Percentiles rank a stretch among this genome's conserved stretches.
Conservation (phyloP, 92 coral and sea anemone species). For the Actinernus sp. region DNA sequence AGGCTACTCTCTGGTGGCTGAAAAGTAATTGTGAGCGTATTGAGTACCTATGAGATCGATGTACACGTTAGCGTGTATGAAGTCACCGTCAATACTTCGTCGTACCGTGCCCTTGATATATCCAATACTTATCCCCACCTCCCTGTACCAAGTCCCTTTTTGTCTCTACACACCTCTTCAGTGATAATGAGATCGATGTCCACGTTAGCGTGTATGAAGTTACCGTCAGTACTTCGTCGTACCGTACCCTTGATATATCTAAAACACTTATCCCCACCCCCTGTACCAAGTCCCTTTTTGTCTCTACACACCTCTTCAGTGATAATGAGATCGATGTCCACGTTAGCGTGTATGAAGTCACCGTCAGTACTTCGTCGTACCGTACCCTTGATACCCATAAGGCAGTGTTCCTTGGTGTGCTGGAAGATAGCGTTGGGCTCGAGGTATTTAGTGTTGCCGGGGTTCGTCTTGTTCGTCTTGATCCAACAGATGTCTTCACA, state of each 20-base stretch:
- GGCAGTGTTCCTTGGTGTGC: slow-evolving; percentile 98
- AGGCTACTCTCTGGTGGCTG: slow-evolving; percentile 93
- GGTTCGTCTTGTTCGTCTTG: slow-evolving; percentile 96
- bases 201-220: not conserved
- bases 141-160: not conserved
- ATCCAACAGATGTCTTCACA: slow-evolving; percentile 99
- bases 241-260: not conserved
- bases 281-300: not conserved
- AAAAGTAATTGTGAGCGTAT: not conserved
- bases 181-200: not conserved
- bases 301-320: slow-evolving; percentile 85
- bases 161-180: slow-evolving; percentile 6
- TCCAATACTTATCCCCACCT: not conserved
- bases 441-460: slow-evolving; percentile 95
- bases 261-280: not conserved
- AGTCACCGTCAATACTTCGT: not conserved
- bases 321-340: slow-evolving; percentile 95
- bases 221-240: not conserved
- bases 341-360: slow-evolving; percentile 98
- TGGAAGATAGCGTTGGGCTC: slow-evolving; percentile 97
- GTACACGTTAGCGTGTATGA: not conserved
- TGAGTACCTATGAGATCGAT: too few species aligned
- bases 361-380: slow-evolving; percentile 96
- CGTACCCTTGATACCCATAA: slow-evolving; percentile 98
- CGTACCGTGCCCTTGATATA: not conserved